Conservation (phyloP, 2,797 vertebrate species). For the Hozukius guyotensis region DNA sequence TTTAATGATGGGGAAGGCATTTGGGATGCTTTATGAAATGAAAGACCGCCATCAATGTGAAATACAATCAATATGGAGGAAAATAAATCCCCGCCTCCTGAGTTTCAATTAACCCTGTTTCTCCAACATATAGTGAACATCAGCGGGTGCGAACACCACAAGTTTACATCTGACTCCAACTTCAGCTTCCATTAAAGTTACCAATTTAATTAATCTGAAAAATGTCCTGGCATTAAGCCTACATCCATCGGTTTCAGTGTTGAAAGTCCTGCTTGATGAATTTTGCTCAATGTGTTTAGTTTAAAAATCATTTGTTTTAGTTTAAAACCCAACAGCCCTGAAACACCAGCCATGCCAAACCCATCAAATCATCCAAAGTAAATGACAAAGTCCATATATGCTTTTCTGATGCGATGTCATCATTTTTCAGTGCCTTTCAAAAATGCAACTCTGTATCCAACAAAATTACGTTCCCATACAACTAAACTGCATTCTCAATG, state of each 20-base stretch:
- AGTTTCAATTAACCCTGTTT: constrained; percentile 24
- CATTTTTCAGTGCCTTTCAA: background rate
- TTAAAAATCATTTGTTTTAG: background rate
- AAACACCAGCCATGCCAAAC: background rate
- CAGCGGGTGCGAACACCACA: background rate
- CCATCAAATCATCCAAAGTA: background rate
- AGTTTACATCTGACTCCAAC: background rate
- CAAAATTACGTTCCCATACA: background rate
- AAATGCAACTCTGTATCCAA: too few species aligned
- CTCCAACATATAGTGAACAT: background rate
- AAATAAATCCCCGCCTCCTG: constrained; percentile 19
- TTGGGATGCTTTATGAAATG: constrained; percentile 42
- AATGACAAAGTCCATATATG: background rate
- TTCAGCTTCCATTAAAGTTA: background rate
- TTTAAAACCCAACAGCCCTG: background rate
- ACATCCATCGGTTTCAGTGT: constrained; percentile 1
- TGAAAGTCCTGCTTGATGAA: background rate
- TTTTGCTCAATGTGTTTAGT: background rate
- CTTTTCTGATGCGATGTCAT: background rate
- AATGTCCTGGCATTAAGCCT: background rate
- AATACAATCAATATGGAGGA: constrained; percentile 6
- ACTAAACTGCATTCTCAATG: background rate
- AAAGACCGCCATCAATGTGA: constrained; percentile 25
- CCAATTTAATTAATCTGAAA: constrained; percentile 3
- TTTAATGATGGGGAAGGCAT: constrained; percentile 45